phyloP scores from a whole-genome alignment of 2,113 vertebrate species.

The Rhizomys pruinosus region DNA sequence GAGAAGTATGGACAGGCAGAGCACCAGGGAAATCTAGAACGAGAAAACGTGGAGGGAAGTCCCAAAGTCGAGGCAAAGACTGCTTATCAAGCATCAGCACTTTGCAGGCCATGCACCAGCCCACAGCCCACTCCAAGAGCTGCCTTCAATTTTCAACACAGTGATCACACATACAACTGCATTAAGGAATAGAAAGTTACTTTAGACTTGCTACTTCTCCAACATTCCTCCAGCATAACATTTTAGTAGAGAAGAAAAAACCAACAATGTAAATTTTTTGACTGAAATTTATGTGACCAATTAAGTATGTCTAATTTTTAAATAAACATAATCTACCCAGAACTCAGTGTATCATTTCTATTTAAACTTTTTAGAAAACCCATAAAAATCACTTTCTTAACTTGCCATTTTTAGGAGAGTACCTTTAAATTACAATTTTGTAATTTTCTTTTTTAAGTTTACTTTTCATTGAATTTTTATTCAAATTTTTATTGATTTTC shows the following conservation, averaged over 20 bases:
- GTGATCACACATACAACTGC: background rate
- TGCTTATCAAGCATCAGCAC: background rate
- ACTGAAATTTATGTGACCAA: background rate
- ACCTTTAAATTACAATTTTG: too few species aligned
- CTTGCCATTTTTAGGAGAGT: background rate
- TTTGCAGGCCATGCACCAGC: background rate
- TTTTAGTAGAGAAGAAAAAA: background rate
- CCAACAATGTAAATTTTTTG: background rate
- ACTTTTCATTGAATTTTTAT: too few species aligned
- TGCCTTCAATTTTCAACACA: background rate
- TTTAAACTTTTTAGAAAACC: background rate
- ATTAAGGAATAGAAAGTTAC: background rate
- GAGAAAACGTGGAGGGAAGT: too few species aligned
- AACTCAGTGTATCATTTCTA: background rate
- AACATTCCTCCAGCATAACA: background rate
- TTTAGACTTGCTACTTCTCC: too few species aligned
- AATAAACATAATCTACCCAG: background rate
- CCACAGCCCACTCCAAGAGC: background rate
- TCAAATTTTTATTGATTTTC: too few species aligned
- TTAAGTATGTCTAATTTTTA: background rate
- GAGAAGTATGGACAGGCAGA: background rate
- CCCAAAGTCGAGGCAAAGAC: too few species aligned
- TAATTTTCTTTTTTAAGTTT: too few species aligned
- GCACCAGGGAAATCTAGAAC: background rate
- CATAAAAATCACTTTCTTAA: background rate